These are phyloP conservation scores for Hirudo medicinalis DNA, from an alignment of 1,140 invertebrate genomes.

Conservation along the genomic window DNA sequence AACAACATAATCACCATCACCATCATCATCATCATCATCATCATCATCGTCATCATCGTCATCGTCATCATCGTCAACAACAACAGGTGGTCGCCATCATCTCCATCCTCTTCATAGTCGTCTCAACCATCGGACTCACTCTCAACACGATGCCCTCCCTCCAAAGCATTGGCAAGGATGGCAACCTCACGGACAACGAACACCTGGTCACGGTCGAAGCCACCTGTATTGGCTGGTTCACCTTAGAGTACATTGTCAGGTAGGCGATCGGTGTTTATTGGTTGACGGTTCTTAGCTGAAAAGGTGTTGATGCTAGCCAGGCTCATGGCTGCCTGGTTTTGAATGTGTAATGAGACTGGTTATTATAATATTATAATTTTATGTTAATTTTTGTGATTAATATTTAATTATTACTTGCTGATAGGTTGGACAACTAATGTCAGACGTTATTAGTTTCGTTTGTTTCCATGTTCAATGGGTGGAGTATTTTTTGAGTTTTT, in stretches of 20 bases:
- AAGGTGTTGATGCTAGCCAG: no score
- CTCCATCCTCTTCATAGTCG: slow-evolving; percentile 96
- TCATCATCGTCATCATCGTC: background rate
- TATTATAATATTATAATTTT: no score
- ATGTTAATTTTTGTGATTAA: no score
- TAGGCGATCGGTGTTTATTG: slow-evolving; percentile 72
- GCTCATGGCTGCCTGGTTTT: no score
- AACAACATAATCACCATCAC: background rate
- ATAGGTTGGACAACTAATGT: no score
- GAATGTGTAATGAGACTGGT: no score
- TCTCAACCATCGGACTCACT: slow-evolving; percentile 93
- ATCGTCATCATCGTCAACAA: background rate
- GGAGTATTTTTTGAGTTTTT: no score
- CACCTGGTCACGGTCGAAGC: slow-evolving; percentile 55
- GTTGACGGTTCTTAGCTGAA: no score
- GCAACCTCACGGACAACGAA: slow-evolving; percentile 32
- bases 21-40: slow-evolving; percentile 10
- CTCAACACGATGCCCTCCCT: slow-evolving; percentile 92
- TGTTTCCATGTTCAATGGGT: no score
- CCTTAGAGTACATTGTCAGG: slow-evolving; percentile 89
- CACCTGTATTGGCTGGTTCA: no score
- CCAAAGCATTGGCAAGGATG: slow-evolving; percentile 45
- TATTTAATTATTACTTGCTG: no score
- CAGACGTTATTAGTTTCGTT: no score
- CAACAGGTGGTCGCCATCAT: slow-evolving; percentile 92